Conservation (phyloP, 2,888 invertebrate species). For the Cerastoderma edule region DNA sequence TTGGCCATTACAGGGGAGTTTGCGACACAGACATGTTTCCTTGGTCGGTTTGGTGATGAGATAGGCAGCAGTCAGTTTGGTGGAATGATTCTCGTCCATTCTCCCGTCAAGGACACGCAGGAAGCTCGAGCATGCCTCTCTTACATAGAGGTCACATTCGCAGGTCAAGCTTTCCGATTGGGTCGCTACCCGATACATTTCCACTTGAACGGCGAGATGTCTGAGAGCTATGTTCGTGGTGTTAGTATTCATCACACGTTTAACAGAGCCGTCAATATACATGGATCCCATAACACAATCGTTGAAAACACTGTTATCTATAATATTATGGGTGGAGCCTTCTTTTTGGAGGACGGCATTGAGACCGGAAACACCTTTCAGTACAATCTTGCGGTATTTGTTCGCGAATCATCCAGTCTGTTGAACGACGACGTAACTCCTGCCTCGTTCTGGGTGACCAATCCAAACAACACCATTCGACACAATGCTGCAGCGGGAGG, state of each 20-base stretch:
- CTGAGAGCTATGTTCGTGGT: conserved; percentile 76
- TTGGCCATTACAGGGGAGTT: conserved; percentile 79
- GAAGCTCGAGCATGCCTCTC: conserved; percentile 64
- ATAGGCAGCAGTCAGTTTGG: conserved; percentile 81
- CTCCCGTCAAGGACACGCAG: conserved; percentile 56
- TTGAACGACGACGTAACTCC: conserved; percentile 82
- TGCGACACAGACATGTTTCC: conserved; percentile 81
- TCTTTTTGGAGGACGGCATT: conserved; percentile 82
- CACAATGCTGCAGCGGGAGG: conserved; percentile 81
- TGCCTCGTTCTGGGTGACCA: conserved; percentile 82
- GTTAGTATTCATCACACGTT: conserved; percentile 77
- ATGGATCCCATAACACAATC: conserved; percentile 74
- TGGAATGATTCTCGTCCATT: conserved; percentile 75
- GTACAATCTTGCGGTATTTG: conserved; percentile 80
- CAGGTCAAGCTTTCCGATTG: conserved; percentile 80
- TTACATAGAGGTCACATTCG: conserved; percentile 76
- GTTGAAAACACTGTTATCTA: conserved; percentile 77
- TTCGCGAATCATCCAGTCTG: conserved; percentile 76
- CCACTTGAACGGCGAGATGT: conserved; percentile 79
- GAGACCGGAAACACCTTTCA: conserved; percentile 78
- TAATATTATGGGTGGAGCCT: conserved; percentile 81
- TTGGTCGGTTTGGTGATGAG: conserved; percentile 81
- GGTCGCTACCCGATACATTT: conserved; percentile 82
- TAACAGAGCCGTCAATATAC: conserved; percentile 82
- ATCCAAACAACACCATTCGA: conserved; percentile 79